Percentiles rank a stretch among this genome's conserved stretches.
phyloP scores from a whole-genome alignment of 2,888 invertebrate genomes.

The Actias luna region DNA sequence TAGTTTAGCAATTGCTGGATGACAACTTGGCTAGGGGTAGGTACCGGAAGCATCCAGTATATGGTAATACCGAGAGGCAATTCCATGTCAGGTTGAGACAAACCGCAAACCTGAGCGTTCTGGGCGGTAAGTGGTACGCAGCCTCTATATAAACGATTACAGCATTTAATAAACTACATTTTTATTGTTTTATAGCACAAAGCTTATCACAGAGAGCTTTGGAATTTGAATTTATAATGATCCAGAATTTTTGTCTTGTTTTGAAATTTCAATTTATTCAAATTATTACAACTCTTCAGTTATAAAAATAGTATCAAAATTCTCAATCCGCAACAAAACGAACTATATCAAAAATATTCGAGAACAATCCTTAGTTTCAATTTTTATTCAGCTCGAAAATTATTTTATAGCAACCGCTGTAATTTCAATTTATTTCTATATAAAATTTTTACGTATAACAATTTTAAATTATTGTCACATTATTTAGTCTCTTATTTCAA shows the following conservation, averaged over 20 bases:
- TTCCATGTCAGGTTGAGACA: no score
- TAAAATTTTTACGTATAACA: background rate
- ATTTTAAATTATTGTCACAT: background rate
- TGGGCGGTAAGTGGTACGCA: no score
- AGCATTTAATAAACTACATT: conserved; percentile 9
- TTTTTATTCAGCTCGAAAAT: background rate
- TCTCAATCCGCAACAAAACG: no score
- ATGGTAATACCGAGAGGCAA: no score
- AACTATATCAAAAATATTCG: background rate
- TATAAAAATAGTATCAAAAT: no score
- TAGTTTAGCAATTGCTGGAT: no score
- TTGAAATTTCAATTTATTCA: background rate
- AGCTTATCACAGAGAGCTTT: conserved; percentile 56
- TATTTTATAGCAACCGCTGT: background rate
- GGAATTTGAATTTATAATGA: conserved; percentile 44
- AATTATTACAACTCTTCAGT: no score
- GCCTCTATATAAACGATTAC: no score
- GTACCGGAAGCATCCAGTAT: no score
- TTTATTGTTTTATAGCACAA: conserved; percentile 20
- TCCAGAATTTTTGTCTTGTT: conserved; percentile 13
- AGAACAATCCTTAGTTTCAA: background rate
- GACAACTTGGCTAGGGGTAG: no score
- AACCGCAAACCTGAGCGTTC: no score
- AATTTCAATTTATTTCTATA: background rate
- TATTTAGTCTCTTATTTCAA: background rate